Evolutionary conservation across 2,113 vertebrate species (phyloP).

Genomic region (Taxidea taxus): DNA sequence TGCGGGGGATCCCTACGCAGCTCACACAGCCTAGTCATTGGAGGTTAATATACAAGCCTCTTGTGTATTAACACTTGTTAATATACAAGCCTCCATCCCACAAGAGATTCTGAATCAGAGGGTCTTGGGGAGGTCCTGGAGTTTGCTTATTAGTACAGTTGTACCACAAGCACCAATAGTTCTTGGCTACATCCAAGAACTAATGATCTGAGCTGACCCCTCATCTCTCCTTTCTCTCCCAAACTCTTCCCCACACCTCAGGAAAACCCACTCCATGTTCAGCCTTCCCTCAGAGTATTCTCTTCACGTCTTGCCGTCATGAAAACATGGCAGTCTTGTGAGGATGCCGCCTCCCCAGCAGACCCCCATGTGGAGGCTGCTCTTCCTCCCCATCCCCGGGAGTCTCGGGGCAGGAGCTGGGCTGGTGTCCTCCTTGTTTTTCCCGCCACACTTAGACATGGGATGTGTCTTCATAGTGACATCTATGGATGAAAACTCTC

Average conservation of each 20-base stretch:
- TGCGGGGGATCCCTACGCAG: not conserved
- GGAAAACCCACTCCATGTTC: not conserved
- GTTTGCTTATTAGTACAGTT: not conserved
- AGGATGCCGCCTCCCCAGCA: not conserved
- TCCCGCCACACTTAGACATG: not conserved
- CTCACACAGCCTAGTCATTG: accelerated
- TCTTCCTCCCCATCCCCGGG: not conserved
- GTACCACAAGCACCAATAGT: not conserved
- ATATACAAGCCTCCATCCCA: not conserved
- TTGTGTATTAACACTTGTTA: no score
- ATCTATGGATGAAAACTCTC: not conserved
- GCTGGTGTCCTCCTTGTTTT: not conserved
- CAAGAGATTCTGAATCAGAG: not conserved
- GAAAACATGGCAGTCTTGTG: not conserved
- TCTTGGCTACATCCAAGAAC: not conserved
- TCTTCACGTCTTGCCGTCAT: not conserved
- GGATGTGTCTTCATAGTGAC: not conserved
- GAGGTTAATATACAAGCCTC: not conserved
- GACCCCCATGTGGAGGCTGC: not conserved
- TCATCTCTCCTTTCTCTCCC: not conserved
- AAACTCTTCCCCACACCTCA: not conserved
- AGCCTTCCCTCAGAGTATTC: not conserved
- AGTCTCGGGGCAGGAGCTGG: not conserved
- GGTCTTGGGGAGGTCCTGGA: not conserved
- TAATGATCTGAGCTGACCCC: not conserved